Conservation (phyloP, 2,797 vertebrate genomes). For the Fringilla coelebs region DNA sequence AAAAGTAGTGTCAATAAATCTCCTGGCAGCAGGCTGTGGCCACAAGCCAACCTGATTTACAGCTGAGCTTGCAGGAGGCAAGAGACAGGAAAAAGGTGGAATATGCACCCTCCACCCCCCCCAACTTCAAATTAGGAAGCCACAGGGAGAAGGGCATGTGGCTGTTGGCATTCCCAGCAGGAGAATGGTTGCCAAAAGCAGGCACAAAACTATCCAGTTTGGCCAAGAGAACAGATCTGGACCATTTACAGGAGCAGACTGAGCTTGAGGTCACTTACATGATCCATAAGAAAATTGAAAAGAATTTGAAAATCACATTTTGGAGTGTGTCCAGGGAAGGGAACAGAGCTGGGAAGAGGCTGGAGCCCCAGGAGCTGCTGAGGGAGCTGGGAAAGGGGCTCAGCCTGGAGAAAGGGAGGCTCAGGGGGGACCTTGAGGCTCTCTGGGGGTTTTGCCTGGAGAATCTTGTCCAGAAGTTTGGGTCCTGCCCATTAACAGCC, state of each 20-base stretch:
- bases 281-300: not conserved
- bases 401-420: not conserved
- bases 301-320: not conserved
- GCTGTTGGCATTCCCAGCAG: not conserved
- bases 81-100: slow-evolving; percentile 1
- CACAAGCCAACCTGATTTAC: not conserved
- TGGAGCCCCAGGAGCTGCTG: not conserved
- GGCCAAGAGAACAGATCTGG: not conserved
- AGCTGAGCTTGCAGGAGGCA: not conserved
- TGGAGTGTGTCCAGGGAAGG: not conserved
- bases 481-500: not conserved
- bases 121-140: not conserved
- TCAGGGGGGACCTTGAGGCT: rapidly evolving
- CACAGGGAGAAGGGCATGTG: not conserved
- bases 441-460: not conserved
- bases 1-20: not conserved
- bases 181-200: not conserved
- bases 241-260: not conserved
- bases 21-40: not conserved
- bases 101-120: rapidly evolving
- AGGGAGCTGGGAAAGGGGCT: not conserved
- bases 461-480: not conserved
- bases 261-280: not conserved
- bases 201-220: not conserved
- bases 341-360: not conserved